Conservation (phyloP, 1,140 invertebrate species). For the Branchinecta lindahli region DNA sequence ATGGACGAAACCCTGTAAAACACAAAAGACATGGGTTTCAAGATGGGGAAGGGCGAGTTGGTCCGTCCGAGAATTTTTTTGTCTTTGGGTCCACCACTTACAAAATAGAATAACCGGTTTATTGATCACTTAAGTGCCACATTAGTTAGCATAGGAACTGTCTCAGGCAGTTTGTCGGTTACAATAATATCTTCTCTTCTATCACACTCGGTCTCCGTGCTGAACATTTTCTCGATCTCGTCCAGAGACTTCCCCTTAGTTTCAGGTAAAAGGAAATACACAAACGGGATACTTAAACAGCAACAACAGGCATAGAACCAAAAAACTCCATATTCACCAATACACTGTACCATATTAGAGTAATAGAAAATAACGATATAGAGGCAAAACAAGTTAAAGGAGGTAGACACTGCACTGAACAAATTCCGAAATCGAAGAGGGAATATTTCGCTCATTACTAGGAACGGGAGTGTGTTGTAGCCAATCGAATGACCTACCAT, state of each 20-base stretch:
- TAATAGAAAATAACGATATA: slow-evolving; percentile 48
- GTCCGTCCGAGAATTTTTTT: no score
- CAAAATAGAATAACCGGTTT: no score
- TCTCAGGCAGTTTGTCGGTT: no score
- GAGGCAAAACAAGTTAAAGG: slow-evolving; percentile 33
- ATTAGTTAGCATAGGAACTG: no score
- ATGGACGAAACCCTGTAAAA: no score
- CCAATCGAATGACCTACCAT: slow-evolving; percentile 78
- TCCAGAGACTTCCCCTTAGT: slow-evolving; percentile 51
- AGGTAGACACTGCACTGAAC: slow-evolving; percentile 33
- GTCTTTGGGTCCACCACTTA: no score
- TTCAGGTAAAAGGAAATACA: slow-evolving; percentile 49
- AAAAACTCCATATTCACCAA: slow-evolving; percentile 19
- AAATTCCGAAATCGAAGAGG: slow-evolving; percentile 31
- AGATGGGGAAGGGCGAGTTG: no score
- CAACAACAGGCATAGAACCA: slow-evolving; percentile 40
- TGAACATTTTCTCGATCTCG: slow-evolving; percentile 42
- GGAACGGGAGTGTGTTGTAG: slow-evolving; percentile 39
- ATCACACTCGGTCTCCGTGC: slow-evolving; percentile 14
- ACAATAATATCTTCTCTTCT: no score
- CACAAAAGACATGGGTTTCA: no score
- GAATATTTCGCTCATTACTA: slow-evolving; percentile 38
- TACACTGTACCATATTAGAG: slow-evolving; percentile 33
- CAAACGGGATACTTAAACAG: slow-evolving; percentile 36
- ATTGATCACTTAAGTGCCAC: no score